These are phyloP conservation scores for Tenthredo amoena DNA, from an alignment of 2,888 invertebrate species.

Conservation along the genomic window DNA sequence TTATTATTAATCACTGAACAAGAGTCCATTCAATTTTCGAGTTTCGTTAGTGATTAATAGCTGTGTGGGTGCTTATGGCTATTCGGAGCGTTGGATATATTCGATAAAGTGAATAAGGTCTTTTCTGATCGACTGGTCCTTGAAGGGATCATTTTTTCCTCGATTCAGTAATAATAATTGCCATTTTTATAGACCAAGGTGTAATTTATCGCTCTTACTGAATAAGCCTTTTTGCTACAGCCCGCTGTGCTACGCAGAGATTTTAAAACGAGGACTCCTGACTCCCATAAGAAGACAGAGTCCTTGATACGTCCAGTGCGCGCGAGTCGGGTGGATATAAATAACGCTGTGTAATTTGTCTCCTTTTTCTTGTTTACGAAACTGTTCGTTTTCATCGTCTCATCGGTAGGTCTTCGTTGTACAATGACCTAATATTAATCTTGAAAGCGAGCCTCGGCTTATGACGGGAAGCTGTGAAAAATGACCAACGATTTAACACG, in stretches of 20 bases:
- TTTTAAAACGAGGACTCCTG: not conserved
- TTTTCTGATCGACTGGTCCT: not conserved
- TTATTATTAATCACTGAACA: not conserved
- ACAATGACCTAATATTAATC: not conserved
- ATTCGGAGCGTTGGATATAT: not conserved
- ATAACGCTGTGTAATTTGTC: conserved; percentile 51
- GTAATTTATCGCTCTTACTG: not conserved
- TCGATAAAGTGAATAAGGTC: not conserved
- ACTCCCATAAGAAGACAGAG: not conserved
- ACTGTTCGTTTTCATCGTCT: conserved; percentile 19
- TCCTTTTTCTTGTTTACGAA: conserved; percentile 15
- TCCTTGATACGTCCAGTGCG: conserved; percentile 25
- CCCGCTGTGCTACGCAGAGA: not conserved
- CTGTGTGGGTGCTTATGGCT: not conserved
- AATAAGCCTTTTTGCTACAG: not conserved
- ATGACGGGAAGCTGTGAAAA: not conserved
- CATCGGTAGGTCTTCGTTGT: not conserved
- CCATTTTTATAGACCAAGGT: not conserved
- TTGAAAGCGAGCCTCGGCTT: not conserved
- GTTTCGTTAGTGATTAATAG: conserved; percentile 25
- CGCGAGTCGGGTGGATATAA: conserved; percentile 3
- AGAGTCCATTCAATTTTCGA: not conserved
- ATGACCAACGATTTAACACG: not conserved
- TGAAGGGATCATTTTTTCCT: not conserved
- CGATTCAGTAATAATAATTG: not conserved